Base-by-base conservation (phyloP, 2,888 invertebrate genomes). In the Cistogaster globosa region DNA sequence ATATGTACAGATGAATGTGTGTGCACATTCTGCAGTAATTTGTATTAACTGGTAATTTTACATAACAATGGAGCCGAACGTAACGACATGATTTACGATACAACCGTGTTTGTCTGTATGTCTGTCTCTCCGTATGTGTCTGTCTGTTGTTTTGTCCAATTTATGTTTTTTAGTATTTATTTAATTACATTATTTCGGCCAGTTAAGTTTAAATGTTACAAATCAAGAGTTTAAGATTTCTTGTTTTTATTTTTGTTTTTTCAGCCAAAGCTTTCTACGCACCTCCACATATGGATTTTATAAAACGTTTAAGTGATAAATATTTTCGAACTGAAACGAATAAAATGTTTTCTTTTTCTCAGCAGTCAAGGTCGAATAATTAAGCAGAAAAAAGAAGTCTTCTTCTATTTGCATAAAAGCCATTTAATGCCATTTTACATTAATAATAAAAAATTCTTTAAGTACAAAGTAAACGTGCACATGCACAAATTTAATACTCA, bases 61-160 rank as follows among this genome's bases (percentile, higher is more conserved):
- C 51, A 68, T 38, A 14, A 68, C 58, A 68, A 58, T 48, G 68
- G n/a, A 32, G 58, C 58, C 36, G 60, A 51, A 51, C 16, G 16
- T 20, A 26, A 58, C 14, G 5, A 65, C 36, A 57, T 71, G 26
- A 79, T 71, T 71, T 48, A 72, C 55, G 11, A 62, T 18, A 53
- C 8, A 53, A 14, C 14, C 16, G 9, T 48, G 18, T 32, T 7
- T 32, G 32, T 32, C 32, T 6, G 32, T 32, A 2, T 32, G 32
- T 32, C 32, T 32, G 32, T 2, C 2, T 32, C 3, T 4, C 6
- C 2, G 6, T 32, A 7, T 32, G 0, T 32, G 7, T 18, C 20
- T 32, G 18, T 38, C 18, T 20, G 16, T 51, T 48, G 20, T 38
- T n/a, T 38, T 38, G n/a, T 53, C 7, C 36, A 62, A 20, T 58